Evolutionary conservation across 2,113 vertebrate species (phyloP).

Genomic region (Euleptes europaea): DNA sequence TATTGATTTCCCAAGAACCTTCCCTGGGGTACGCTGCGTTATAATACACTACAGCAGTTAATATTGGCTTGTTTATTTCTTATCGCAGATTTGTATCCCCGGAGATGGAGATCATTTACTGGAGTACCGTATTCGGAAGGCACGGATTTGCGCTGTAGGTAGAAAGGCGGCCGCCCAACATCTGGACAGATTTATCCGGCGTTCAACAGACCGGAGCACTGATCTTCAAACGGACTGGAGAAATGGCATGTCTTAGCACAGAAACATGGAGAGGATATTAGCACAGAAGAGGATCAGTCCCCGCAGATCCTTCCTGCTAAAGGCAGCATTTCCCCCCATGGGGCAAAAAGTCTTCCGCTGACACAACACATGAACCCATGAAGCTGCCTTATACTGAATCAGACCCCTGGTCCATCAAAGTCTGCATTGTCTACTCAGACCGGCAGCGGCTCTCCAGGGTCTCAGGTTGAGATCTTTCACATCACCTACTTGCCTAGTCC

Average conservation of each 20-base stretch:
- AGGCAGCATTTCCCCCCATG: too few species aligned
- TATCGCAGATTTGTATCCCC: neutral
- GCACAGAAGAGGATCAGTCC: too few species aligned
- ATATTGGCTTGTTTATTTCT: conserved; percentile 1
- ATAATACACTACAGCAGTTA: neutral
- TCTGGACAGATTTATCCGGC: neutral
- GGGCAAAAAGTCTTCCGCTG: too few species aligned
- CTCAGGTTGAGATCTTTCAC: too few species aligned
- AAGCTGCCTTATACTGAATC: too few species aligned
- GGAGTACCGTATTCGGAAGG: neutral
- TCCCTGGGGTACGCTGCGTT: neutral
- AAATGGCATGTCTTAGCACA: neutral
- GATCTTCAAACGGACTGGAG: neutral
- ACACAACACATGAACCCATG: too few species aligned
- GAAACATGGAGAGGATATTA: neutral
- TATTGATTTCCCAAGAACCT: neutral
- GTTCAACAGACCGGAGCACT: neutral
- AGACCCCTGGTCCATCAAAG: too few species aligned
- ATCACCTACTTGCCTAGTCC: too few species aligned
- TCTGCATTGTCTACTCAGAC: too few species aligned
- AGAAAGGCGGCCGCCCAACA: neutral
- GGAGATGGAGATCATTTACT: neutral
- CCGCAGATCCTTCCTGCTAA: too few species aligned
- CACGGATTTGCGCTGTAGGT: neutral
- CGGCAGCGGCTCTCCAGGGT: too few species aligned